phyloP scores from a whole-genome alignment of 2,888 invertebrate species.

The Spatulosminthurus flaviceps region DNA sequence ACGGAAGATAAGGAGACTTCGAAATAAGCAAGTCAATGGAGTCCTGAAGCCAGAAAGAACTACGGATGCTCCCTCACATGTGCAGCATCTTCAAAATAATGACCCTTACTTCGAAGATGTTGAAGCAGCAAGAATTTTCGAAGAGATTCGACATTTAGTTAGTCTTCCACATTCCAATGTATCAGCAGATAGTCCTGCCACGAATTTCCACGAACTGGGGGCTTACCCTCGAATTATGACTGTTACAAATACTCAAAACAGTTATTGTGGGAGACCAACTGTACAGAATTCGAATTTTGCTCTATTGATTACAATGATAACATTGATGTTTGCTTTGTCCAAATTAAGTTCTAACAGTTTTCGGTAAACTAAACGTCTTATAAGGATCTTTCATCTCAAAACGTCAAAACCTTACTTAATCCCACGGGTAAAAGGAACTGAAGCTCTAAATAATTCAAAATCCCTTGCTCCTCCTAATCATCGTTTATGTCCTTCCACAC shows the following conservation, averaged over 20 bases:
- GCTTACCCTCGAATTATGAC: background rate
- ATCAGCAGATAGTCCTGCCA: background rate
- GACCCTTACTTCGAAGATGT: background rate
- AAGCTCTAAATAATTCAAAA: no score
- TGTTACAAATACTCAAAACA: background rate
- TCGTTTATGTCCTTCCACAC: no score
- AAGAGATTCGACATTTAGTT: background rate
- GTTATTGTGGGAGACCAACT: no score
- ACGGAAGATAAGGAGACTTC: background rate
- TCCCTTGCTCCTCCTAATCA: no score
- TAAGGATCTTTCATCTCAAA: no score
- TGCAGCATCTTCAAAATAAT: background rate
- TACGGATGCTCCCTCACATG: background rate
- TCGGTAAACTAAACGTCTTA: no score
- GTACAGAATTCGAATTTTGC: no score
- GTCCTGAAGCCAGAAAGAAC: background rate
- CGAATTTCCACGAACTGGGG: slow-evolving; percentile 6
- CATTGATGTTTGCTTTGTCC: no score
- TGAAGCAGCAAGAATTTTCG: background rate
- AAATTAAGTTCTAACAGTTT: no score
- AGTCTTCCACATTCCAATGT: background rate
- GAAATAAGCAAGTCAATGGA: background rate
- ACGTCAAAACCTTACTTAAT: no score
- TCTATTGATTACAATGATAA: no score
- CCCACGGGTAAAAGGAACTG: no score